These are phyloP conservation scores for Megaleporinus macrocephalus DNA, from an alignment of 2,113 vertebrate genomes.

Conservation along the genomic window DNA sequence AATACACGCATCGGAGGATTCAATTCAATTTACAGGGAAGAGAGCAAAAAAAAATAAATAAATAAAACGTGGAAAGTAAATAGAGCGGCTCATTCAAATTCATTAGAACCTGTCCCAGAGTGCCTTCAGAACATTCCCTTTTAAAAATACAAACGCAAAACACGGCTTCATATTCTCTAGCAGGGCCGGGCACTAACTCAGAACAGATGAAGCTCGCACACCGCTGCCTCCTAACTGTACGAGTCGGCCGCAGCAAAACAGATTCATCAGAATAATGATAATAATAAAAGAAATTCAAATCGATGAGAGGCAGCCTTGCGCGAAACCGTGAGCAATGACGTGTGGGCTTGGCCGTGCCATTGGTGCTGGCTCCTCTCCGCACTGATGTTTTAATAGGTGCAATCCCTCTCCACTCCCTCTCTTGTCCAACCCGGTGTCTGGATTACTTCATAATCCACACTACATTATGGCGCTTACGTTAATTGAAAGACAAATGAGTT, in stretches of 20 bases:
- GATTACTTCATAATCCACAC: conserved; percentile 78
- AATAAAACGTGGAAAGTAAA: conserved; percentile 83
- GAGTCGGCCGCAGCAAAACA: conserved; percentile 54
- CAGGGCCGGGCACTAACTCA: conserved; percentile 47
- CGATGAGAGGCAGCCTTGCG: conserved; percentile 62
- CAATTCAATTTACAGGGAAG: conserved; percentile 80
- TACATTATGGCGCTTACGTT: conserved; percentile 72
- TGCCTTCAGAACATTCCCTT: conserved; percentile 70
- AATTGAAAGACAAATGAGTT: conserved; percentile 82
- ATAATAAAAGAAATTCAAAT: conserved; percentile 67
- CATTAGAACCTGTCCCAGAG: conserved; percentile 75
- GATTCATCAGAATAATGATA: conserved; percentile 63
- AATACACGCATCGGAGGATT: conserved; percentile 73
- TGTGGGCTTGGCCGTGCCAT: conserved; percentile 45
- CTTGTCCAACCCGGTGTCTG: conserved; percentile 59
- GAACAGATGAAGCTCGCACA: conserved; percentile 52
- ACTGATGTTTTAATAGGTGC: conserved; percentile 67
- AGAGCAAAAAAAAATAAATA: conserved; percentile 77
- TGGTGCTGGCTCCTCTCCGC: conserved; percentile 37
- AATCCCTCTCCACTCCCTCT: conserved; percentile 53
- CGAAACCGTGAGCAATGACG: conserved; percentile 56
- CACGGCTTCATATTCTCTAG: conserved; percentile 21
- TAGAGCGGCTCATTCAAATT: conserved; percentile 81
- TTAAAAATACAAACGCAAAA: conserved; percentile 55
- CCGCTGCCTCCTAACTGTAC: conserved; percentile 43